phyloP scores from a whole-genome alignment of 1,140 invertebrate species.

The Frieseomelitta varia region DNA sequence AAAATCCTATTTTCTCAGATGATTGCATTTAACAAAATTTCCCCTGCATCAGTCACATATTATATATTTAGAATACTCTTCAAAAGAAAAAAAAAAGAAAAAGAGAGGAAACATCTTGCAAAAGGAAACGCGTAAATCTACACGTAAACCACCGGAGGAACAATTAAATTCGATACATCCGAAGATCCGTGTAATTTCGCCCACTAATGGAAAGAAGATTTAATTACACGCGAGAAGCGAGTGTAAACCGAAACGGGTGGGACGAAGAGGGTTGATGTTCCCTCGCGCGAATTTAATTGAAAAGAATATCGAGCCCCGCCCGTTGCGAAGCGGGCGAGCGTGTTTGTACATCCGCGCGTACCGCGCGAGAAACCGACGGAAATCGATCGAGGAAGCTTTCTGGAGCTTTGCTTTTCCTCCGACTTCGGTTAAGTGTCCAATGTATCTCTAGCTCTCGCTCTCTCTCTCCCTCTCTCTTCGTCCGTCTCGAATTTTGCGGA shows the following conservation, averaged over 20 bases:
- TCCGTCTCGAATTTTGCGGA: slow-evolving; percentile 61
- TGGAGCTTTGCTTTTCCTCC: slow-evolving; percentile 56
- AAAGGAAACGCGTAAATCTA: slow-evolving; percentile 13
- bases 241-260: slow-evolving; percentile 8
- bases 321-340: slow-evolving; percentile 7
- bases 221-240: slow-evolving; percentile 37
- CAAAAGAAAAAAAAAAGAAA: neutral
- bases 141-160: neutral
- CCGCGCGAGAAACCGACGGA: slow-evolving; percentile 7
- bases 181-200: slow-evolving; percentile 31
- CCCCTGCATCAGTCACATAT: neutral
- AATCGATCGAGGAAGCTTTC: slow-evolving; percentile 48
- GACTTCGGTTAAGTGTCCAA: slow-evolving; percentile 45
- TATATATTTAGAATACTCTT: neutral
- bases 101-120: neutral
- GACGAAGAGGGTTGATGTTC: neutral
- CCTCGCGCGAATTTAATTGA: slow-evolving; percentile 32
- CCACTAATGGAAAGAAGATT: slow-evolving; percentile 50
- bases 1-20: slow-evolving; percentile 7
- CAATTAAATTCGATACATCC: slow-evolving; percentile 12
- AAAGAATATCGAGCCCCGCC: slow-evolving; percentile 36
- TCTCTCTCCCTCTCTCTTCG: neutral
- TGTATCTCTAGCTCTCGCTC: slow-evolving; percentile 31
- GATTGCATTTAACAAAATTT: slow-evolving; percentile 10
- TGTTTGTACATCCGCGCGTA: slow-evolving; percentile 18